Evolutionary conservation across 2,113 vertebrate genomes (phyloP), one percentile per base, ranked within the genome.

Genomic region (Turnix velox): DNA sequence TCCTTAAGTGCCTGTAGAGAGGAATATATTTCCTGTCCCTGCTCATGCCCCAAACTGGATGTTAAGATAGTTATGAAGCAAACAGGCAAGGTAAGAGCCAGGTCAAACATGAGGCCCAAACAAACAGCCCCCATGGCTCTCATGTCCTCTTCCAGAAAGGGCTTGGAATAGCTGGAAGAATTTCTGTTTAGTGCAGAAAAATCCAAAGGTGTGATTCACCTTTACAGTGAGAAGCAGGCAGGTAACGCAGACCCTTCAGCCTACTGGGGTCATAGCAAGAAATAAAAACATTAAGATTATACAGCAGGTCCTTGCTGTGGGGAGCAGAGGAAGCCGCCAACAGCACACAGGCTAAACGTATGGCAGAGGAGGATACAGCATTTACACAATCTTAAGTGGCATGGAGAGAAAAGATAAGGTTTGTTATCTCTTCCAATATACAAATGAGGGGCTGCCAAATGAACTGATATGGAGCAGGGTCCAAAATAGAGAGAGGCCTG

Each of bases 261-360:
- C 58, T 69, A 24, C 37, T 1, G 23, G 35, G 71, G 43, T 58
- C 1, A 0, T 6, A 69, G 9, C 5, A 83, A 58, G 39, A 54
- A 59, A 66, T 37, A 31, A 16, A 19, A 25, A 61, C 74, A 18
- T 28, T 3, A 42, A 22, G 3, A n/a, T 66, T 23, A 54, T 2
- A 10, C 6, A 3, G 1, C 49, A 43, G 42, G 18, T 43, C 49
- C 31, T 6, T 3, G 10, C 24, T 23, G 33, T 0, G 1, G 4
- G 55, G 12, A 1, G 51, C 4, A 19, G 8, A 43, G 68, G 67
- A 51, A 67, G 87, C 24, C 0, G 0, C 68, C 43, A 54, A 42
- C 40, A 74, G 63, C 20, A 22, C 14, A 4, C 27, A 23, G 84
- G 75, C 48, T 15, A 25, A 62, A 42, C 0, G 25, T 4, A 17